Base-by-base conservation (phyloP, 1,140 invertebrate genomes). In the Mamestra configurata region DNA sequence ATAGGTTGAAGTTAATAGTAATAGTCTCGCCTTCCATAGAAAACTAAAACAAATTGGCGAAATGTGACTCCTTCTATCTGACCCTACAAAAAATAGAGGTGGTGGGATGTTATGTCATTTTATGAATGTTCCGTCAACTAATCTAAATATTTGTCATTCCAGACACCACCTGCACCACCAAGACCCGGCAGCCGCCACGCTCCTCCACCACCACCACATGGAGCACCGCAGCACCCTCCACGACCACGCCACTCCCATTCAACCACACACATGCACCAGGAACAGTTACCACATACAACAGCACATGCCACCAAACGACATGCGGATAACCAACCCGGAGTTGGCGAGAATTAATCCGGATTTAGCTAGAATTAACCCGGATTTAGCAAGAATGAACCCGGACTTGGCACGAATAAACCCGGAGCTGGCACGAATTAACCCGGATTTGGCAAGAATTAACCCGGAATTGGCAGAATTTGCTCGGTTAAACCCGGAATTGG, bases 181-280 rank as follows among this genome's bases (percentile, higher is more conserved):
- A 82, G 93, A 94, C 71, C 93, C 93, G 31, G 92, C 93, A 3
- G 84, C 93, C 0, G 89, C 93, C 0, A 94, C 92, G 0, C 82
- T 94, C 0, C 89, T 94, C 10, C 93, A 94, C 53, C 93, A 94
- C 77, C 93, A 94, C 59, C 93, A 94, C 80, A 91, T 94, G 15
- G 93, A 94, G 13, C 91, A 92, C 57, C 77, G 91, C 8, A 90
- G 79, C 75, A 86, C 88, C 0, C 86, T 86, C 55, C 89, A 92
- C 83, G 88, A 93, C 37, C 89, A 90, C 55, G 1, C 37, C 71
- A 79, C 83, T 7, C 43, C 79, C 72, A 77, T 84, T 24, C 91
- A 92, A 72, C 76, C 88, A 0, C 92, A 93, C 72, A 84, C 90
- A 2, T 92, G 90, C 82, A 35, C 84, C 2, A 81, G 93, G 57